phyloP scores from a whole-genome alignment of 1,140 invertebrate species.

The Thaumatotibia leucotreta region DNA sequence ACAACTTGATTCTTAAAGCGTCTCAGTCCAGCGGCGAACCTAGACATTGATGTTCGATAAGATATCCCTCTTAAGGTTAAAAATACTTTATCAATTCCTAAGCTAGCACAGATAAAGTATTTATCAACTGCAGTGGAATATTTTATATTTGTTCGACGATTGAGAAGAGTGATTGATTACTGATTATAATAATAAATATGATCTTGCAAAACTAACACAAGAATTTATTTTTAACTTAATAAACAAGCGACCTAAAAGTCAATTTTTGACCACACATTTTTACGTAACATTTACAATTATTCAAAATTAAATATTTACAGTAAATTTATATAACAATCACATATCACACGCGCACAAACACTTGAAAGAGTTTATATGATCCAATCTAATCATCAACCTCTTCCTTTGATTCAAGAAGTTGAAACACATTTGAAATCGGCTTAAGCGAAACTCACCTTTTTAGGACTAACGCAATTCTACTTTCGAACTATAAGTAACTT shows the following conservation, averaged over 20 bases:
- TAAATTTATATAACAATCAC: not conserved
- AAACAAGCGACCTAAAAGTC: not conserved
- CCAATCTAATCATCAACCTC: no score
- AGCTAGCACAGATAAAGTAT: not conserved
- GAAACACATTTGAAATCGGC: no score
- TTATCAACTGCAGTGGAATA: conserved; percentile 11
- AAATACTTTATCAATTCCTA: not conserved
- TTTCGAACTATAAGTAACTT: not conserved
- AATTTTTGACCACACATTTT: not conserved
- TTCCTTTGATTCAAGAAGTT: no score
- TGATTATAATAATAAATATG: not conserved
- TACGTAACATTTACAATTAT: not conserved
- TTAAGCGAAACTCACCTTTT: no score
- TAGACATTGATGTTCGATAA: not conserved
- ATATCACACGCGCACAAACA: not conserved
- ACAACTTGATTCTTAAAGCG: not conserved
- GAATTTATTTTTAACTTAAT: not conserved
- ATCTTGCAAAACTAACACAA: not conserved
- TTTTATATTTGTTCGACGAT: not conserved
- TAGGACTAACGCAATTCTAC: no score
- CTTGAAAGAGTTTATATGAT: not conserved
- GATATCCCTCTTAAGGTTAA: not conserved
- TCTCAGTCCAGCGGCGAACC: not conserved
- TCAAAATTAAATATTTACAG: not conserved
- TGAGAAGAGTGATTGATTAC: not conserved